Evolutionary conservation across 2,797 vertebrate genomes (phyloP), one percentile per base, ranked within the genome.

Genomic region (Halcyon smyrnensis): DNA sequence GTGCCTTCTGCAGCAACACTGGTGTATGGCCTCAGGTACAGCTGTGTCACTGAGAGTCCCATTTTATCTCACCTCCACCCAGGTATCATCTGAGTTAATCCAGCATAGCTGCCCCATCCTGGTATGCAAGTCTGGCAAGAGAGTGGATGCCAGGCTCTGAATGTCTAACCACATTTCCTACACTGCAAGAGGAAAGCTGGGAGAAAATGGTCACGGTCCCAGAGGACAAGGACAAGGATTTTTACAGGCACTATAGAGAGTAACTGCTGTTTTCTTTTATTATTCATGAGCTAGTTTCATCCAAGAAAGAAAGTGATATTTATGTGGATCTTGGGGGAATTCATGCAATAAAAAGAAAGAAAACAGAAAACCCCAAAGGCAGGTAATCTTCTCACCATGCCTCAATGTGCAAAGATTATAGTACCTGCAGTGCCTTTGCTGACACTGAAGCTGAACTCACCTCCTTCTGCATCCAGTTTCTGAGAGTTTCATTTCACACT

Each of bases 211-310:
- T 57, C 25, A 15, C 16, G 23, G 32, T 68, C 90, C 57, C 69
- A 65, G 68, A 77, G 87, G 85, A 87, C 8, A 50, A 87, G 24
- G 77, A 70, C 8, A 50, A 87, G 24, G 77, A 71, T 32, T 74
- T 73, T 88, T 79, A 82, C 20, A 80, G 75, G 39, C 59, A 67
- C 14, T 0, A 0, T 34, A 32, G 37, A 68, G 7, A 8, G 37
- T 73, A 86, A 53, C 39, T 87, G 81, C 60, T 92, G 23, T 57
- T 89, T 68, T 39, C 43, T 71, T 95, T 91, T 60, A 74, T 87
- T 95, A 90, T 91, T 96, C 70, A 86, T 91, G 50, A 64, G 50
- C 15, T 74, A 24, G 39, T 77, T 88, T 73, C 88, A 56, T 64
- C 43, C 48, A 67, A 67, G 63, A 79, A n/a, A 65, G 53, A 71